Conservation (phyloP, 2,888 invertebrate species). For the Xanthorhoe designata region DNA sequence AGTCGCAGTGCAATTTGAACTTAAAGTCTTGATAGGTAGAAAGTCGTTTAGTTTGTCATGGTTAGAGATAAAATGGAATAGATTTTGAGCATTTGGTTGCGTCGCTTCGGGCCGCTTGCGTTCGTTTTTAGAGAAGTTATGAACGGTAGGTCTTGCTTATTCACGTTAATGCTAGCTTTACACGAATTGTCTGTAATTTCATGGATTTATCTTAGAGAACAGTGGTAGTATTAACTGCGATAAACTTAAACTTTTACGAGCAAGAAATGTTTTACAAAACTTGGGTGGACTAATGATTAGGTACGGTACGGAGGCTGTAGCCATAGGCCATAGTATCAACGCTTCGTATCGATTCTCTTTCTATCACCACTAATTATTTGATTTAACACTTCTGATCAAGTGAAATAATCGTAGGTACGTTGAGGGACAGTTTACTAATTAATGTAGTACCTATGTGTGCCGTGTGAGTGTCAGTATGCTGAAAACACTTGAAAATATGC, state of each 20-base stretch:
- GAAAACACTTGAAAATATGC: no score
- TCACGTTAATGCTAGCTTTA: conserved; percentile 37
- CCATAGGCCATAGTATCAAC: no score
- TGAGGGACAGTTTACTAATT: no score
- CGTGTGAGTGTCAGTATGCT: no score
- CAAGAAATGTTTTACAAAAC: not conserved
- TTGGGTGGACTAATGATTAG: not conserved
- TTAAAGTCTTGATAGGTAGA: conserved; percentile 49
- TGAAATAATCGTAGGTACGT: no score
- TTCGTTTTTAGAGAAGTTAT: conserved; percentile 48
- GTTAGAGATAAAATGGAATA: conserved; percentile 81
- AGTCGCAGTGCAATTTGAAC: conserved; percentile 46
- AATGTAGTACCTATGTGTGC: no score
- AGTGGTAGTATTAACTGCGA: conserved; percentile 13
- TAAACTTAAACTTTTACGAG: conserved; percentile 21
- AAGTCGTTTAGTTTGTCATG: conserved; percentile 49
- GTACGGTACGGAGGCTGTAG: no score
- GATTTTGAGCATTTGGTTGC: conserved; percentile 82
- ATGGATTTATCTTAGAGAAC: conserved; percentile 24
- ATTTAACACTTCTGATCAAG: no score
- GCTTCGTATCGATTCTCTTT: no score
- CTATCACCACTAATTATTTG: no score
- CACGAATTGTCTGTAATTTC: conserved; percentile 37
- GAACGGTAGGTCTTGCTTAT: conserved; percentile 43
- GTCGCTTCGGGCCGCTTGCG: conserved; percentile 49